Percentiles rank a stretch among this genome's conserved stretches.
These are phyloP conservation scores for Lordiphosa stackelbergi DNA, from an alignment of 1,140 invertebrate genomes.

Conservation along the genomic window DNA sequence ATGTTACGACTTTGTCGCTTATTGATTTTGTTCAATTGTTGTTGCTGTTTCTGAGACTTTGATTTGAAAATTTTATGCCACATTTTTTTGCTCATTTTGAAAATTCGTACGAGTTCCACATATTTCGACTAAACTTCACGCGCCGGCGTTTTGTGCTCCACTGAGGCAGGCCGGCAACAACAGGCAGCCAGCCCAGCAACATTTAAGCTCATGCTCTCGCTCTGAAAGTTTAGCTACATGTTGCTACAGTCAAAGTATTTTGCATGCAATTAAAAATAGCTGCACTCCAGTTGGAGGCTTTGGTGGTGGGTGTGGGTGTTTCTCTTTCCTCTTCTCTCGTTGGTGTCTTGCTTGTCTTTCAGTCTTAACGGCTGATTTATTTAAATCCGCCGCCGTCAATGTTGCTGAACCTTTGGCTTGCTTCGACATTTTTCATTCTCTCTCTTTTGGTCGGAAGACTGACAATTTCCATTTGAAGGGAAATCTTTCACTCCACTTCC, in stretches of 20 bases:
- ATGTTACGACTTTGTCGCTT: conserved; percentile 66
- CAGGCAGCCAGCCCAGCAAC: conserved; percentile 5
- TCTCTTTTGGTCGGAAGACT: conserved; percentile 3
- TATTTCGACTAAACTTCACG: conserved; percentile 35
- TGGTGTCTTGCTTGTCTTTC: conserved; percentile 15
- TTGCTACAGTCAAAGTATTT: conserved; percentile 39
- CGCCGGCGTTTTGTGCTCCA: conserved; percentile 45
- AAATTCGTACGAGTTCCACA: conserved; percentile 4
- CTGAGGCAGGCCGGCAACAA: conserved; percentile 22
- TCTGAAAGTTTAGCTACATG: conserved; percentile 32
- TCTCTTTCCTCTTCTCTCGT: conserved; percentile 9
- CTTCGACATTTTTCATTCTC: conserved; percentile 44
- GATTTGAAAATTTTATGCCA: conserved; percentile 76
- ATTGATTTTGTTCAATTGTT: conserved; percentile 55
- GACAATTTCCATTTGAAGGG: conserved; percentile 35
- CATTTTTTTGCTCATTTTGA: conserved; percentile 74
- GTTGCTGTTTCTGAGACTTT: conserved; percentile 57
- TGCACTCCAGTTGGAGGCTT: conserved; percentile 52
- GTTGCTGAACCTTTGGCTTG: conserved; percentile 65
- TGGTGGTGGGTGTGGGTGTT: conserved; percentile 46
- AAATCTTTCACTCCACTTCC: conserved; percentile 15
- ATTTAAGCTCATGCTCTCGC: conserved; percentile 10
- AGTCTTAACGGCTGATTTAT: conserved; percentile 60
- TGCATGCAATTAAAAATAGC: conserved; percentile 67
- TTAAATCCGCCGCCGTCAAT: conserved; percentile 59